Evolutionary conservation across 2,113 vertebrate genomes (phyloP).

Genomic region (Carollia perspicillata): DNA sequence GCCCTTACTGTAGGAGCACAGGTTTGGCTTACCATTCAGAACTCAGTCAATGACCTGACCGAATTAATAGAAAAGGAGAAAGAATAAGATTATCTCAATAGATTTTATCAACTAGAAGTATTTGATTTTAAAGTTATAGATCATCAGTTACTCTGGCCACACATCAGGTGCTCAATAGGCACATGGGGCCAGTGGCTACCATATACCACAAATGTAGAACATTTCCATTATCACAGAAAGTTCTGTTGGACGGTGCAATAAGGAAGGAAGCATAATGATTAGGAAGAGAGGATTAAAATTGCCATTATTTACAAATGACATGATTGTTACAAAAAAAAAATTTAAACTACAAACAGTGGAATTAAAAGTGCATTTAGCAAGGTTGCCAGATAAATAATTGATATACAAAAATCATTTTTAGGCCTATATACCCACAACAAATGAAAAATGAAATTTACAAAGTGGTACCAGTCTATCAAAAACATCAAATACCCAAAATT

Average conservation of each 20-base stretch:
- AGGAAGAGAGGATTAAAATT: not conserved
- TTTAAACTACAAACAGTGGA: not conserved
- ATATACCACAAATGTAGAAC: not conserved
- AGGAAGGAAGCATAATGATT: not conserved
- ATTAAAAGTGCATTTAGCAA: not conserved
- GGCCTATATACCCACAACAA: not conserved
- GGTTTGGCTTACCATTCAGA: not conserved
- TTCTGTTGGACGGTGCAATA: not conserved
- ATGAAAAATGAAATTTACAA: not conserved
- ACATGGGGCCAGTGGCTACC: not conserved
- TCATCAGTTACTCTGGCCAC: not conserved
- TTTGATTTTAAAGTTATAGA: not conserved
- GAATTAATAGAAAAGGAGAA: not conserved
- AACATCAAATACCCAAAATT: not conserved
- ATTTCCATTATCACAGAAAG: not conserved
- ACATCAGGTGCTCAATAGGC: not conserved
- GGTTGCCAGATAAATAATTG: not conserved
- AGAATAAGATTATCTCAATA: not conserved
- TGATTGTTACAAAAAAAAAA: not conserved
- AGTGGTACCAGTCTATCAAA: not conserved
- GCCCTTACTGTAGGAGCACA: not conserved
- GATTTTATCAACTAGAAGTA: not conserved
- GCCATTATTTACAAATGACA: not conserved
- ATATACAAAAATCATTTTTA: not conserved
- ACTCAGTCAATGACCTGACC: not conserved